phyloP scores from a whole-genome alignment of 2,113 vertebrate genomes.

The Podiceps cristatus region DNA sequence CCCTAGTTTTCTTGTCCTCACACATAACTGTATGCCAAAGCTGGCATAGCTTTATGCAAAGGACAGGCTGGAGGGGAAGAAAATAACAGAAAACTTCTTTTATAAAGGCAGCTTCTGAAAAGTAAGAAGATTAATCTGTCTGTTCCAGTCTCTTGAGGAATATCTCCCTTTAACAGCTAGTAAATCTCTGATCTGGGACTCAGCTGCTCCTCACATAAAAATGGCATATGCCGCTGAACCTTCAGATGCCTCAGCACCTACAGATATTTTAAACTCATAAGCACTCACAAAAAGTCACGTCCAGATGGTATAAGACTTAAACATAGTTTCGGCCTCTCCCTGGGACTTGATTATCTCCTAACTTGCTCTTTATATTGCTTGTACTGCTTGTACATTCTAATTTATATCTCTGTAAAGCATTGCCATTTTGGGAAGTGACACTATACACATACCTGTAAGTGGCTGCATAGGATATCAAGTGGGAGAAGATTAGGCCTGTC shows the following conservation, averaged over 20 bases:
- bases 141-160: neutral
- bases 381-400: constrained; percentile 5
- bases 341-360: constrained; percentile 11
- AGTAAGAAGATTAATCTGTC: neutral
- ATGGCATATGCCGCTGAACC: neutral
- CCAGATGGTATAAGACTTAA: constrained; percentile 39
- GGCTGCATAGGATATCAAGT: constrained; percentile 8
- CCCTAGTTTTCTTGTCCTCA: neutral
- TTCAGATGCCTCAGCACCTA: constrained; percentile 50
- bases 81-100: neutral
- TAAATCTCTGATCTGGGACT: constrained; percentile 32
- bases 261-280: constrained; percentile 38
- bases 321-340: neutral
- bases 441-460: neutral
- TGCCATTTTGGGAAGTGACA: constrained; percentile 25
- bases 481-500: constrained; percentile 15
- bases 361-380: constrained; percentile 33
- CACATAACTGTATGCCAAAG: neutral
- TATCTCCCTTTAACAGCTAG: neutral
- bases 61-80: neutral
- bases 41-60: neutral
- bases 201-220: neutral
- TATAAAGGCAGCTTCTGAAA: neutral
- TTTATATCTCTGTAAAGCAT: constrained; percentile 15
- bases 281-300: neutral